Evolutionary conservation across 2,113 vertebrate genomes (phyloP).

Genomic region (Chamaetylas fuelleborni): DNA sequence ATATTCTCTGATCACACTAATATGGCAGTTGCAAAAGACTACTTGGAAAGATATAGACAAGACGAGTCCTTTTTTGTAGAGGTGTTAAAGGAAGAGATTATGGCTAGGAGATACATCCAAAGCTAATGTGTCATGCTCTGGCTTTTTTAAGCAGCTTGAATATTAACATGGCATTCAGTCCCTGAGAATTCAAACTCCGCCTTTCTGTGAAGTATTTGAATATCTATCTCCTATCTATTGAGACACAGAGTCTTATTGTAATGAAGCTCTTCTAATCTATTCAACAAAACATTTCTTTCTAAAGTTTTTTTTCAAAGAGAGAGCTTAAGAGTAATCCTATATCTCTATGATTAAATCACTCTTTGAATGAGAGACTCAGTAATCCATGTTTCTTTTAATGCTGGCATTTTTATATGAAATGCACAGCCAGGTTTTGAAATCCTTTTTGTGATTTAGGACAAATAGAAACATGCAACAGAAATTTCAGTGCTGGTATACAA

Average conservation of each 20-base stretch:
- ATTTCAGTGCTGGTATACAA: conserved; percentile 1
- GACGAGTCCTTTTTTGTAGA: not conserved
- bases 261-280: not conserved
- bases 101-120: not conserved
- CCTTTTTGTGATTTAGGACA: not conserved
- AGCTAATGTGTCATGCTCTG: not conserved
- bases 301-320: not conserved
- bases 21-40: not conserved
- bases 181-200: not conserved
- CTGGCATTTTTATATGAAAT: conserved; percentile 7
- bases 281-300: not conserved
- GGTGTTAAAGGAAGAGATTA: not conserved
- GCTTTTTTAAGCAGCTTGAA: not conserved
- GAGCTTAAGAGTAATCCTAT: not conserved
- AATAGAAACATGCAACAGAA: conserved; percentile 19
- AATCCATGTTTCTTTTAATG: not conserved
- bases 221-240: not conserved
- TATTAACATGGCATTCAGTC: not conserved
- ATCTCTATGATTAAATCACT: not conserved
- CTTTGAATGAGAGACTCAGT: not conserved
- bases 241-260: not conserved
- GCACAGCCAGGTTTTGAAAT: not conserved
- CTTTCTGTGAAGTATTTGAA: not conserved
- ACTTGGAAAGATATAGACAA: not conserved
- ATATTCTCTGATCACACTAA: not conserved